Evolutionary conservation across 2,888 invertebrate genomes (phyloP).

Genomic region (Drosophila siamana): DNA sequence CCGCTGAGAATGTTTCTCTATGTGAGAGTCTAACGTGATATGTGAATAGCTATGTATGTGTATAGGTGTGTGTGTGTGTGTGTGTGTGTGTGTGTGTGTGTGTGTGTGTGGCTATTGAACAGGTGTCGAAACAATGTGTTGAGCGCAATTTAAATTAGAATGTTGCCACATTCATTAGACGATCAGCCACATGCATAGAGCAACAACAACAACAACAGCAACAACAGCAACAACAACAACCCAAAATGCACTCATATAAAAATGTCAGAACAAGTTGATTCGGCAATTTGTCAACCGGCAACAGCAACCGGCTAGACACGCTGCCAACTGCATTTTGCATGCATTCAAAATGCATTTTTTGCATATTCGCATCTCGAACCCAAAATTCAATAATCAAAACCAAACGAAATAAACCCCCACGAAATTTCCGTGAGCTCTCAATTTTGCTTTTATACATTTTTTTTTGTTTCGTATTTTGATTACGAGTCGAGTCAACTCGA

Average conservation of each 20-base stretch:
- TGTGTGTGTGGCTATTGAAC: conserved; percentile 40
- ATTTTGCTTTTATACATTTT: conserved; percentile 11
- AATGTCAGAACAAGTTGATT: conserved; percentile 79
- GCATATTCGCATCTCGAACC: conserved; percentile 56
- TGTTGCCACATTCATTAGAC: conserved; percentile 79
- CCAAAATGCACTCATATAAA: conserved; percentile 59
- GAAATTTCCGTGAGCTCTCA: conserved; percentile 67
- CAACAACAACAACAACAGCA: conserved; percentile 32
- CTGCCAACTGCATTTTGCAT: conserved; percentile 62
- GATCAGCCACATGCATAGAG: conserved; percentile 26
- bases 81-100: not conserved
- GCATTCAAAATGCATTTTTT: conserved; percentile 74
- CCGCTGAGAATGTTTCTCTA: too few relatives aligned
- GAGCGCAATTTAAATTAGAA: conserved; percentile 78
- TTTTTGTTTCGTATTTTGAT: not conserved
- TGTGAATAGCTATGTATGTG: too few relatives aligned
- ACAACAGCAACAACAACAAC: conserved; percentile 29
- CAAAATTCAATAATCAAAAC: conserved; percentile 34
- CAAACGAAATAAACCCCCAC: not conserved
- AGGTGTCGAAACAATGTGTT: conserved; percentile 80
- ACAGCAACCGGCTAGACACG: conserved; percentile 65
- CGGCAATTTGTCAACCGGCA: conserved; percentile 77
- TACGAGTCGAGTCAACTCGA: conserved; percentile 16
- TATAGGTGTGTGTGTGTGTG: not conserved
- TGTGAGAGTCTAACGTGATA: too few relatives aligned